phyloP scores from a whole-genome alignment of 2,113 vertebrate genomes.

The Pseudopipra pipra region DNA sequence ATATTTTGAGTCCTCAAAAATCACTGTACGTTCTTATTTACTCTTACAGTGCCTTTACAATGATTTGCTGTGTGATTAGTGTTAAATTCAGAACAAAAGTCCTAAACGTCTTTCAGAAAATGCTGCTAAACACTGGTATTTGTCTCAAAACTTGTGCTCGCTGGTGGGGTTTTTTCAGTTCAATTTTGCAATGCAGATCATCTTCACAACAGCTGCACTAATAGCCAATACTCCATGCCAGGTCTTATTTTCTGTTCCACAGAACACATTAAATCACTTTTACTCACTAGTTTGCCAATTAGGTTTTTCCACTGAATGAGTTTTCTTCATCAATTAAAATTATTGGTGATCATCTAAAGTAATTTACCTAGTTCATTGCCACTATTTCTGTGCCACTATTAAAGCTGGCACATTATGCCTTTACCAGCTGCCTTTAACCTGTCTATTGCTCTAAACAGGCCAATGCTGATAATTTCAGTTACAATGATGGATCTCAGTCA shows the following conservation, averaged over 20 bases:
- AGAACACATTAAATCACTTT: slow-evolving; percentile 71
- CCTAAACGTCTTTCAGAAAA: neutral
- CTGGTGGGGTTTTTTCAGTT: neutral
- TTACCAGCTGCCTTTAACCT: slow-evolving; percentile 34
- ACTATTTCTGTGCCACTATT: slow-evolving; percentile 41
- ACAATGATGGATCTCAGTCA: neutral
- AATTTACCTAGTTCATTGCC: slow-evolving; percentile 69
- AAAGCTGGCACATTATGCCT: slow-evolving; percentile 6
- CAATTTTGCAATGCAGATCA: slow-evolving; percentile 27
- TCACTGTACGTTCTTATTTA: neutral
- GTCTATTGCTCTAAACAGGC: slow-evolving; percentile 22
- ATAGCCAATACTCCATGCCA: slow-evolving; percentile 51
- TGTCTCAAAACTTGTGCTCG: neutral
- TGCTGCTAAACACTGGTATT: neutral
- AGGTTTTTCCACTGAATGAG: slow-evolving; percentile 71
- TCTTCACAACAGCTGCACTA: slow-evolving; percentile 59
- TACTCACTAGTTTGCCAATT: slow-evolving; percentile 72
- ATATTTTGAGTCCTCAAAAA: neutral
- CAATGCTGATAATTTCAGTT: neutral
- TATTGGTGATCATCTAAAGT: slow-evolving; percentile 72
- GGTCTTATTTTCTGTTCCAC: slow-evolving; percentile 57
- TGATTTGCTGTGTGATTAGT: neutral
- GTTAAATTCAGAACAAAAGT: neutral
- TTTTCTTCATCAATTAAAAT: slow-evolving; percentile 76
- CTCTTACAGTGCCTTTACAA: neutral